A percentile compares a stretch with the other conserved stretches of the same genome.
These are phyloP conservation scores for Cremastobaeus sp. DNA, from an alignment of 2,888 invertebrate genomes.

Conservation along the genomic window DNA sequence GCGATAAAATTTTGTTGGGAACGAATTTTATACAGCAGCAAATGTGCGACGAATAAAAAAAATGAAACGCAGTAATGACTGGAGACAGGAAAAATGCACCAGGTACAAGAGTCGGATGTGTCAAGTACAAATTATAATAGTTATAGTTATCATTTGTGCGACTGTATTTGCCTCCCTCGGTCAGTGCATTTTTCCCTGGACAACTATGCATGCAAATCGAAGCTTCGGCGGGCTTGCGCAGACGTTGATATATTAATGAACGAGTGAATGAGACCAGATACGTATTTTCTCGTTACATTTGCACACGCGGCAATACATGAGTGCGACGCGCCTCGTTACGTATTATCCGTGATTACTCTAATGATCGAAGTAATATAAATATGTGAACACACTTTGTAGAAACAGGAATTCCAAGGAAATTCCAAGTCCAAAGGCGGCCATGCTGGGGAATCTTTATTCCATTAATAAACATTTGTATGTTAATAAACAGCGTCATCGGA, in stretches of 20 bases:
- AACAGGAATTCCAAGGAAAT: too few species aligned
- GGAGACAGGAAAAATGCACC: constrained; percentile 12
- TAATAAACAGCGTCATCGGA: too few species aligned
- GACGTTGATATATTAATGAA: constrained; percentile 58
- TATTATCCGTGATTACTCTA: constrained; percentile 55
- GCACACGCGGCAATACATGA: constrained; percentile 51
- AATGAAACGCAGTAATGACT: constrained; percentile 35
- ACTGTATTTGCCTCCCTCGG: constrained; percentile 12
- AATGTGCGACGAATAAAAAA: constrained; percentile 20
- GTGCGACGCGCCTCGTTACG: constrained; percentile 55
- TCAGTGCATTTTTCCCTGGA: constrained; percentile 29
- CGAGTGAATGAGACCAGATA: constrained; percentile 53
- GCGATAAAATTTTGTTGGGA: constrained; percentile 12
- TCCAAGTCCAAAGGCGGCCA: too few species aligned
- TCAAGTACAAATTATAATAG: constrained; percentile 58
- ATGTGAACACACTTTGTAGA: constrained; percentile 48
- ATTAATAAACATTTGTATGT: too few species aligned
- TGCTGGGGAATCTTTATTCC: too few species aligned
- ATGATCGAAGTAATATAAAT: constrained; percentile 59
- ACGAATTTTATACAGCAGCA: background rate
- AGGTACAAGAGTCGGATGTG: constrained; percentile 41
- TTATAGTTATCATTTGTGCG: constrained; percentile 49
- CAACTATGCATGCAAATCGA: constrained; percentile 43
- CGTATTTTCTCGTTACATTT: constrained; percentile 57
- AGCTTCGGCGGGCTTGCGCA: constrained; percentile 36